Base-by-base conservation (phyloP, 2,797 vertebrate genomes). In the Psittacula echo region DNA sequence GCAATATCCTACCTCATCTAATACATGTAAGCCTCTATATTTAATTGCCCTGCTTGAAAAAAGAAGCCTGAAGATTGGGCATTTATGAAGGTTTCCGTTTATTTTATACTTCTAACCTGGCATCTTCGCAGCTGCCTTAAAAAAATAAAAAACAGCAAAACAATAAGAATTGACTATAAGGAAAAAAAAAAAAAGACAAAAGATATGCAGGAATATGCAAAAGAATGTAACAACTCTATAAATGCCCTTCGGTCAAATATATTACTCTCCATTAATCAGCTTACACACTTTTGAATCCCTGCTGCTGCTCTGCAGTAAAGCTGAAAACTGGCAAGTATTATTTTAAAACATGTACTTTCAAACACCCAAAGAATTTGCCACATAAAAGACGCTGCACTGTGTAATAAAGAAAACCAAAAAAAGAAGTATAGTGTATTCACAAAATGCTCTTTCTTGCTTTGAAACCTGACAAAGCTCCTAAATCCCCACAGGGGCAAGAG, bases 251-350 rank as follows among this genome's bases (percentile, higher is more conserved):
- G 54, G 84, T 92, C 53, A 72, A 70, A 86, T 37, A 86, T 45
- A 78, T 86, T 89, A 64, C 50, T 75, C 78, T 48, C 45, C 34
- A 67, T 87, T 92, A 94, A 89, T 70, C 84, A 85, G 74, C 70
- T 90, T 67, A 86, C 37, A 56, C 51, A 66, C 47, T 68, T 87
- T 92, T 39, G 60, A 90, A 87, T 85, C 53, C 67, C 39, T 92
- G 44, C 51, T 93, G 94, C 61, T 56, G 56, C 74, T 93, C 74
- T 65, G 61, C 68, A 93, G 61, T 34, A 93, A 75, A 94, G 42
- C 60, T 78, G 88, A 92, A 95, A 95, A 86, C 61, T 82, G 80
- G 64, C 77, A 93, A 65, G 72, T 62, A 78, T 94, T 86, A 79
- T 54, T 94, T 86, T 74, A 77, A 90, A 92, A n/a, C 8, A 37